Evolutionary conservation across 2,113 vertebrate genomes (phyloP).

Genomic region (human): DNA sequence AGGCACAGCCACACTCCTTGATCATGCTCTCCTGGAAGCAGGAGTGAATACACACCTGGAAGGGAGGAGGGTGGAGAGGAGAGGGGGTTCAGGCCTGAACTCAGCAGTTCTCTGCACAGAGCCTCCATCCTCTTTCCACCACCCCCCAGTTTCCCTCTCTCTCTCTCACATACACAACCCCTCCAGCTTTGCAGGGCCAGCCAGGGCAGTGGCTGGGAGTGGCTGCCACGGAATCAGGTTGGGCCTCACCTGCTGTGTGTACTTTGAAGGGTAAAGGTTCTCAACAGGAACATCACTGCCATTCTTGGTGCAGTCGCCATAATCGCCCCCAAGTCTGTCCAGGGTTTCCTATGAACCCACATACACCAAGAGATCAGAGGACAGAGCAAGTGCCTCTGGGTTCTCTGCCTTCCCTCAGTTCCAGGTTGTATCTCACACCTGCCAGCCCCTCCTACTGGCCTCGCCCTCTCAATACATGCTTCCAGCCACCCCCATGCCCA

Average conservation of each 20-base stretch:
- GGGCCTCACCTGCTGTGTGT: constrained; percentile 86
- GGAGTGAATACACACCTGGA: constrained; percentile 88
- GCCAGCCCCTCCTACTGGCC: neutral
- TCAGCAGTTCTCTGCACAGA: accelerated
- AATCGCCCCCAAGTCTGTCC: constrained; percentile 83
- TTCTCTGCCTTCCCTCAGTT: neutral
- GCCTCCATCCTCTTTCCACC: neutral
- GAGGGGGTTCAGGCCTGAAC: neutral
- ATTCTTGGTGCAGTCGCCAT: constrained; percentile 87
- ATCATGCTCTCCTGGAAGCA: constrained; percentile 89
- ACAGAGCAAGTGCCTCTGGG: neutral
- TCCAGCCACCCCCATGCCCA: neutral
- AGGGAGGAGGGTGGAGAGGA: neutral
- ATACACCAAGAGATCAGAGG: neutral
- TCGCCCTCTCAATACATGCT: neutral
- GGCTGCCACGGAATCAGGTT: neutral
- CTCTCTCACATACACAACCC: neutral
- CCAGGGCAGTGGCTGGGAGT: accelerated
- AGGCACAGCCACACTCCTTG: constrained; percentile 84
- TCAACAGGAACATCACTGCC: constrained; percentile 85
- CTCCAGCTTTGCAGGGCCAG: neutral
- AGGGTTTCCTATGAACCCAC: constrained; percentile 80
- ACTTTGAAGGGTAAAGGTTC: constrained; percentile 83
- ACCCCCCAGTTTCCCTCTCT: too few relatives aligned
- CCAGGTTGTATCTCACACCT: neutral